phyloP scores from a whole-genome alignment of 2,797 vertebrate species.

The Melanotaenia maccullochi region DNA sequence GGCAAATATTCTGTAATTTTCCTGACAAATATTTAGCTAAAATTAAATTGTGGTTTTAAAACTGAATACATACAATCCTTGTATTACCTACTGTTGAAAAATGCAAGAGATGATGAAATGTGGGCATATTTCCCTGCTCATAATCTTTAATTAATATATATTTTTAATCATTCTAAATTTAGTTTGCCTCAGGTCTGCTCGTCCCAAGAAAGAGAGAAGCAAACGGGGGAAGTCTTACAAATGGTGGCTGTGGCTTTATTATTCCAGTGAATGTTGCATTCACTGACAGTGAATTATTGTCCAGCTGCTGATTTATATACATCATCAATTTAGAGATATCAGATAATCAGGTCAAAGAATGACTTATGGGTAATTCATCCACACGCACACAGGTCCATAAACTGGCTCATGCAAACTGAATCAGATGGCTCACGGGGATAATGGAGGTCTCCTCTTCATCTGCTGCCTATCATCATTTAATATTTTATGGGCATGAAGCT shows the following conservation, averaged over 20 bases:
- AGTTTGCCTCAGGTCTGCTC: neutral
- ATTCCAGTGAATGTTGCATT: neutral
- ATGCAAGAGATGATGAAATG: neutral
- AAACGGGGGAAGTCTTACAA: no score
- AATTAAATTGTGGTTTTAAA: neutral
- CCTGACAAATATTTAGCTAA: neutral
- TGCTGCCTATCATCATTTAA: conserved; percentile 17
- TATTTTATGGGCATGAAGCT: conserved; percentile 41
- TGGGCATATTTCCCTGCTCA: neutral
- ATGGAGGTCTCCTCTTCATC: conserved; percentile 10
- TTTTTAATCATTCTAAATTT: neutral
- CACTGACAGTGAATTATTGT: neutral
- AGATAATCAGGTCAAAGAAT: neutral
- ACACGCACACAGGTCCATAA: conserved; percentile 8
- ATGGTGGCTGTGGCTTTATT: neutral
- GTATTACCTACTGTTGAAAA: neutral
- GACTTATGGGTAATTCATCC: neutral
- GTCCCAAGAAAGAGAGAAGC: neutral
- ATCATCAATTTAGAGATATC: neutral
- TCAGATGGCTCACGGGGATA: neutral
- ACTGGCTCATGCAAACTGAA: conserved; percentile 6
- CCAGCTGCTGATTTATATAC: conserved; percentile 7
- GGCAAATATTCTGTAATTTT: neutral
- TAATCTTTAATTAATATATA: neutral
- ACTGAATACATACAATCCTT: neutral